Conservation (phyloP, 1,140 invertebrate species). For the Elymnias hypermnestra region DNA sequence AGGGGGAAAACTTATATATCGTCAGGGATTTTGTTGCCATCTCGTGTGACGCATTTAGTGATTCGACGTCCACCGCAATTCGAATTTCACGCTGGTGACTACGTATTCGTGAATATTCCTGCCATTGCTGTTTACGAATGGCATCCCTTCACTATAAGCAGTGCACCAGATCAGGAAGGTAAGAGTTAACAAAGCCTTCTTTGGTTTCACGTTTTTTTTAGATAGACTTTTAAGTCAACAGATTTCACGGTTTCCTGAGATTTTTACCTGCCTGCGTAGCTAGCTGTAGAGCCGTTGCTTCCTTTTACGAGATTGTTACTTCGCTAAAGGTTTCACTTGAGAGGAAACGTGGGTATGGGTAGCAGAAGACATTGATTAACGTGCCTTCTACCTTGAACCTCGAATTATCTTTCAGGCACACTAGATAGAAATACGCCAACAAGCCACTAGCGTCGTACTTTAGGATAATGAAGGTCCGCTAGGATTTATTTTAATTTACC, state of each 20-base stretch:
- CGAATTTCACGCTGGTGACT: slow-evolving; percentile 94
- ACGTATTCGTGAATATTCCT: slow-evolving; percentile 95
- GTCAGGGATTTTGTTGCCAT: slow-evolving; percentile 89
- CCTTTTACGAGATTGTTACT: too few relatives aligned
- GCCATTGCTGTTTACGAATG: slow-evolving; percentile 95
- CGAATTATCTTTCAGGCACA: too few relatives aligned
- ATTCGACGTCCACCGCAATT: slow-evolving; percentile 92
- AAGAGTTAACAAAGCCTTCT: slow-evolving; percentile 9
- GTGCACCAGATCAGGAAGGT: slow-evolving; percentile 95
- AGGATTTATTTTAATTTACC: too few relatives aligned
- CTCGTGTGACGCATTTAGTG: slow-evolving; percentile 90
- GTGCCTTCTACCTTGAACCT: too few relatives aligned
- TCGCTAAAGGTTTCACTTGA: too few relatives aligned
- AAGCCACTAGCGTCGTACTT: too few relatives aligned
- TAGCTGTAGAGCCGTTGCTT: too few relatives aligned
- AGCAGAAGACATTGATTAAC: too few relatives aligned
- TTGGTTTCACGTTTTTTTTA: neutral
- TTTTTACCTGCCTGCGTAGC: too few relatives aligned
- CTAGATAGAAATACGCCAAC: too few relatives aligned
- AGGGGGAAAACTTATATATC: slow-evolving; percentile 90
- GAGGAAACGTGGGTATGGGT: too few relatives aligned
- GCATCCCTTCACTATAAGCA: slow-evolving; percentile 98
- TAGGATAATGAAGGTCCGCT: too few relatives aligned
- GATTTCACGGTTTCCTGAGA: neutral
- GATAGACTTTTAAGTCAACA: neutral